Percentiles rank a stretch among this genome's conserved stretches.
Conservation (phyloP, 2,797 vertebrate species). For the Rhadinocentrus ornatus region DNA sequence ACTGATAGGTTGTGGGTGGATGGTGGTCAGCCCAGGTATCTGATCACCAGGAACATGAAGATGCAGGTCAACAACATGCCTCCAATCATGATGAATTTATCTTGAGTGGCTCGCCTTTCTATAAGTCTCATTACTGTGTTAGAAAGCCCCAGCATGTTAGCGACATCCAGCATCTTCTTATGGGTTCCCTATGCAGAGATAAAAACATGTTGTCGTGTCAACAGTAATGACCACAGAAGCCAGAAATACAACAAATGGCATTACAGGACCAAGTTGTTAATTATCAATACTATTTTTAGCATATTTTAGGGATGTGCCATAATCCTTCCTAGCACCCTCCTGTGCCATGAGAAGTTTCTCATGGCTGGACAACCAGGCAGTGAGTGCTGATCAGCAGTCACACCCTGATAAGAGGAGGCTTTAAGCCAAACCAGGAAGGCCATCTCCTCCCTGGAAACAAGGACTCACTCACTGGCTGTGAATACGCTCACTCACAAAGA, state of each 20-base stretch:
- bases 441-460: constrained; percentile 79
- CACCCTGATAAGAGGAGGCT: constrained; percentile 81
- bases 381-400: constrained; percentile 67
- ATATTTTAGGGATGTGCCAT: constrained; percentile 48
- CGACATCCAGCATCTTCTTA: constrained; percentile 98
- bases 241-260: constrained; percentile 1
- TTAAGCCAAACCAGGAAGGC: constrained; percentile 78
- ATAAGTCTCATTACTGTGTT: constrained; percentile 98
- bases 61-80: constrained; percentile 96
- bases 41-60: constrained; percentile 91
- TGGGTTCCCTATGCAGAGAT: constrained; percentile 88
- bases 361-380: constrained; percentile 59
- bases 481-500: constrained; percentile 53
- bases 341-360: constrained; percentile 68
- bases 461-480: constrained; percentile 57
- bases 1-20: constrained; percentile 6
- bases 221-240: background rate
- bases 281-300: constrained; percentile 47
- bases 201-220: constrained; percentile 13
- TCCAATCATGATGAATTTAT: constrained; percentile 96
- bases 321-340: constrained; percentile 48
- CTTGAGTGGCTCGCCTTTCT: constrained; percentile 94
- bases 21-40: constrained; percentile 90
- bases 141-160: constrained; percentile 95
- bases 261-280: constrained; percentile 18